A percentile compares a stretch with the other conserved stretches of the same genome.
Conservation (phyloP, 2,888 invertebrate species). For the Apantesis nais region DNA sequence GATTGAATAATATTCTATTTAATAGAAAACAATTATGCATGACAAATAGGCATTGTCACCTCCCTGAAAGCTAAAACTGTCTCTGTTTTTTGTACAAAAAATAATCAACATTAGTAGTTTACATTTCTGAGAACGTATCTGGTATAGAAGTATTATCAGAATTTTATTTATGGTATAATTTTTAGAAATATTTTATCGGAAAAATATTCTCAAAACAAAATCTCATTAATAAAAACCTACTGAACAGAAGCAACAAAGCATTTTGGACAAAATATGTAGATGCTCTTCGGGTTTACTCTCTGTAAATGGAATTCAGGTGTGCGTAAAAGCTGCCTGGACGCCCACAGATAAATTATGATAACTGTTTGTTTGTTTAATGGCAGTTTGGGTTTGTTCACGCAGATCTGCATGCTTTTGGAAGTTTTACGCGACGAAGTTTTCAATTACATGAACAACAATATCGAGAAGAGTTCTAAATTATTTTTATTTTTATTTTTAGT, state of each 20-base stretch:
- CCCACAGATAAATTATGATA: conserved; percentile 5
- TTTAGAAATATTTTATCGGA: neutral
- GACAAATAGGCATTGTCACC: no score
- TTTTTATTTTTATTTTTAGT: no score
- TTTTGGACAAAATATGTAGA: neutral
- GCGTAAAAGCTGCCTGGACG: neutral
- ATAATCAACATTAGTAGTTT: no score
- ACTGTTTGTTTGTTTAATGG: conserved; percentile 9
- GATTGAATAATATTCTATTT: no score
- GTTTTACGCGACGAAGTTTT: neutral
- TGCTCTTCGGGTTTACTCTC: neutral
- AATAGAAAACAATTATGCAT: no score
- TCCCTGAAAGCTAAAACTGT: no score
- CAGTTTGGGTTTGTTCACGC: neutral
- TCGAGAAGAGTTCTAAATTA: neutral
- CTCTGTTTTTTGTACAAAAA: no score
- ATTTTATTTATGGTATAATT: neutral
- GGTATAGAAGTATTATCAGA: no score
- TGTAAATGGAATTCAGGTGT: neutral
- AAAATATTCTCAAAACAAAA: neutral
- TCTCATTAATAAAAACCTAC: neutral
- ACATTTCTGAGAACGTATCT: no score
- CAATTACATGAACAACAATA: neutral
- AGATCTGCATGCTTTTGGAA: neutral
- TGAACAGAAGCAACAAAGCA: neutral